A percentile compares a stretch with the other conserved stretches of the same genome.
phyloP scores from a whole-genome alignment of 2,888 invertebrate genomes.

The Shargacucullia verbasci region DNA sequence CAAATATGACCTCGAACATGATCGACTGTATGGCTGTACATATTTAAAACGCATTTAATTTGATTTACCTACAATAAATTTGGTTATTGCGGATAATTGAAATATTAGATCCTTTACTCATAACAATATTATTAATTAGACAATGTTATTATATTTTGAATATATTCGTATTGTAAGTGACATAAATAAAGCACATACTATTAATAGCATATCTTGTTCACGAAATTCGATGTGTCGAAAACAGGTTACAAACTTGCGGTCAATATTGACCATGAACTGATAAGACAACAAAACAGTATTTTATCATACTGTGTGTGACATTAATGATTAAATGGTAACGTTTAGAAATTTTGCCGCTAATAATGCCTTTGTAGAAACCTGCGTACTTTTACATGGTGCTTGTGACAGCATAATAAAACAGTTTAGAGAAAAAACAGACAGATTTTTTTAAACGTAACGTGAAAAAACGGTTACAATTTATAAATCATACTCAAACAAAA shows the following conservation, averaged over 20 bases:
- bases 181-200: not conserved
- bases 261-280: conserved; percentile 43
- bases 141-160: conserved; percentile 3
- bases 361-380: not conserved
- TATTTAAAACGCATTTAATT: too few relatives aligned
- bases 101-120: too few relatives aligned
- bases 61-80: not conserved
- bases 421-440: not conserved
- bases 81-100: not conserved
- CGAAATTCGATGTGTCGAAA: not conserved
- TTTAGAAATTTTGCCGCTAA: not conserved
- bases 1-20: conserved; percentile 5
- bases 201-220: too few relatives aligned
- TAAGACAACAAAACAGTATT: conserved; percentile 20
- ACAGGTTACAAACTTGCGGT: conserved; percentile 17
- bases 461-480: conserved; percentile 1
- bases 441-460: not conserved
- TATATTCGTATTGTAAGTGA: conserved; percentile 16
- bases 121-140: conserved; percentile 1
- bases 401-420: conserved; percentile 4
- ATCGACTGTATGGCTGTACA: not conserved
- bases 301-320: conserved; percentile 6
- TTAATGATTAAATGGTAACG: conserved; percentile 1
- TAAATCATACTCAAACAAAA: too few relatives aligned
- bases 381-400: not conserved